phyloP scores from a whole-genome alignment of 2,113 vertebrate genomes.

The Dicaeum eximium region DNA sequence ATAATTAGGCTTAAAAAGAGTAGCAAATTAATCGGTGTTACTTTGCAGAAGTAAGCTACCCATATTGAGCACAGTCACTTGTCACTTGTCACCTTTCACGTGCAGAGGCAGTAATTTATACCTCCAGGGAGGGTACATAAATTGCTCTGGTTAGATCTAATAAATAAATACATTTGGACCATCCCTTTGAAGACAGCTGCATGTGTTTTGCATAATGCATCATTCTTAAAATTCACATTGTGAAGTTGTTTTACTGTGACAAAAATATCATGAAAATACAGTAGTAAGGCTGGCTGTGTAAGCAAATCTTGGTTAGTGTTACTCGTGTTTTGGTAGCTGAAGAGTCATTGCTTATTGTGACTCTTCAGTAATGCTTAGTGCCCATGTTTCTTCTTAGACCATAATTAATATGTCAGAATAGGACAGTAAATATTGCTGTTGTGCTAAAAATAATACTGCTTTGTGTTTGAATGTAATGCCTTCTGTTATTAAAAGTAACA shows the following conservation, averaged over 20 bases:
- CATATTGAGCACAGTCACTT: not conserved
- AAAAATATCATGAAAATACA: not conserved
- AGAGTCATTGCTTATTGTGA: not conserved
- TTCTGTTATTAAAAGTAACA: not conserved
- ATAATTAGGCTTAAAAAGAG: not conserved
- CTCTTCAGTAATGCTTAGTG: not conserved
- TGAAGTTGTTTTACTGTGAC: not conserved
- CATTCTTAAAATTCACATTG: not conserved
- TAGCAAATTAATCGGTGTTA: not conserved
- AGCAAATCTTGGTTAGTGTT: not conserved
- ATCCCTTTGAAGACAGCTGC: not conserved
- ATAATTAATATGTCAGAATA: not conserved
- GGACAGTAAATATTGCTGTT: not conserved
- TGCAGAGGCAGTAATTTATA: not conserved
- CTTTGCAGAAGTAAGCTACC: not conserved
- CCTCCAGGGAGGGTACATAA: not conserved
- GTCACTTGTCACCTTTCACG: not conserved
- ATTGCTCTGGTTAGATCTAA: not conserved
- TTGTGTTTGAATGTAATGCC: not conserved
- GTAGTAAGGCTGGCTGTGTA: not conserved
- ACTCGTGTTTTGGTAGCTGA: not conserved
- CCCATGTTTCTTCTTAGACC: not conserved
- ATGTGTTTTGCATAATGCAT: not conserved
- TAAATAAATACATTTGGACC: not conserved
- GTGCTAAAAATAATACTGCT: not conserved